Base-by-base conservation (phyloP, 2,113 vertebrate species). In the Phalacrocorax pelagicus region DNA sequence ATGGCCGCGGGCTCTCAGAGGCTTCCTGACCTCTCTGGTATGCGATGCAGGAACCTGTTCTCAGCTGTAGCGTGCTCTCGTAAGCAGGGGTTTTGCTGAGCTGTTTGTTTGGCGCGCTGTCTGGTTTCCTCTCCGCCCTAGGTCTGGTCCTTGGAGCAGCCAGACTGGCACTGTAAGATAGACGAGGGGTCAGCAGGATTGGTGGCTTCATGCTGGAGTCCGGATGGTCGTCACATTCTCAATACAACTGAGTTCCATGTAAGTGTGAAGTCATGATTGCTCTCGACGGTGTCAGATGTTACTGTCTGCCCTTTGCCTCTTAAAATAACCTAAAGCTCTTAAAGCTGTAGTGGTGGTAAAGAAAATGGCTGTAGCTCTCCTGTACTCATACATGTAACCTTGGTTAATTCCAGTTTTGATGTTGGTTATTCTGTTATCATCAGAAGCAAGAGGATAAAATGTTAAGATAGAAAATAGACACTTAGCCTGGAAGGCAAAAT, bases 241-340 rank as follows among this genome's bases (percentile, higher is more conserved):
- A 99, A 99, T 96, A 99, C 99, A 38, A 99, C 99, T 0, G 99
- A 99, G 97, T 99, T 99, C 98, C 99, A 99, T 74, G 99, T 99
- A 98, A 99, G 99, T 98, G 97, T 96, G 92, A 97, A 87, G 92
- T 97, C 96, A 95, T 88, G 70, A n/a, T 29, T 85, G 20, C 78
- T 47, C 75, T 94, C 74, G 66, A 72, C 13, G 70, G 96, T 97
- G 96, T 98, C 98, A 98, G 97, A 97, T 98, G 98, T 98, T 98
- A 83, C 98, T 98, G 97, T 97, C 97, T 95, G 88, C 97, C 96
- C 97, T 93, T 87, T 79, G 44, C 87, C 96, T 96, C 98, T 98
- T 96, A 98, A 98, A 98, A 98, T 98, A 98, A 98, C 97, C 92
- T 70, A 62, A 61, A 97, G 92, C 36, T 42, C 84, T 96, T 93